A percentile compares a stretch with the other conserved stretches of the same genome.
Evolutionary conservation across 2,797 vertebrate species (phyloP).

Genomic region (Mormyrops attenuatus): DNA sequence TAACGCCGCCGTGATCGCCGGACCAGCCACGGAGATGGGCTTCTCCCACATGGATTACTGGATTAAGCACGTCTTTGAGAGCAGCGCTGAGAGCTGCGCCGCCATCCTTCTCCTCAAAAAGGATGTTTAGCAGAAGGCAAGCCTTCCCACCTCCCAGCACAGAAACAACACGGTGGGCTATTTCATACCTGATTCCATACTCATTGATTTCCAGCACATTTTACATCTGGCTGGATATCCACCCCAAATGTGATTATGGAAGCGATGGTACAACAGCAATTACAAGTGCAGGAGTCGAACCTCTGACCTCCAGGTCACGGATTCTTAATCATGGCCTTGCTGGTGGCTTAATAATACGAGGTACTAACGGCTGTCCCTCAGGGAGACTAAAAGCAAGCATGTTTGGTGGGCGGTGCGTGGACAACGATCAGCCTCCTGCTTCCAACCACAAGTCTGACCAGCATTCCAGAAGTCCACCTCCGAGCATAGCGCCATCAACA

Average conservation of each 20-base stretch:
- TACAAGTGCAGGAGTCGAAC: not conserved
- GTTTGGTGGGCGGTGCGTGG: not conserved
- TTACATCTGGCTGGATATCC: not conserved
- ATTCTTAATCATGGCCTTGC: not conserved
- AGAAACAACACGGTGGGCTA: not conserved
- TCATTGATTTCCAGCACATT: not conserved
- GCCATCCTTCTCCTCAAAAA: not conserved
- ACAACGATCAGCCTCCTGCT: not conserved
- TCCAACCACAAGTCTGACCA: not conserved
- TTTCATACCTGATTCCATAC: not conserved
- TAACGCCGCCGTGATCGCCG: not conserved
- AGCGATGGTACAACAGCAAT: not conserved
- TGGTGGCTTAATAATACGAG: not conserved
- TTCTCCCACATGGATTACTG: slow-evolving; percentile 9
- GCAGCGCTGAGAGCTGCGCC: slow-evolving; percentile 22
- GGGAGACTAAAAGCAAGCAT: not conserved
- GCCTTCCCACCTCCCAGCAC: not conserved
- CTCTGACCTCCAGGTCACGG: not conserved
- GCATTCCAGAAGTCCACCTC: not conserved
- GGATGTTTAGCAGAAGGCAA: not conserved
- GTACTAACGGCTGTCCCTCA: not conserved
- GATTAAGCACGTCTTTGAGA: slow-evolving; percentile 17
- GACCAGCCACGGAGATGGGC: slow-evolving; percentile 18
- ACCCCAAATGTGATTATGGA: not conserved
- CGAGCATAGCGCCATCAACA: not conserved